Evolutionary conservation across 2,888 invertebrate genomes (phyloP), one percentile per base, ranked within the genome.

Genomic region (Oconnorella tubifera): DNA sequence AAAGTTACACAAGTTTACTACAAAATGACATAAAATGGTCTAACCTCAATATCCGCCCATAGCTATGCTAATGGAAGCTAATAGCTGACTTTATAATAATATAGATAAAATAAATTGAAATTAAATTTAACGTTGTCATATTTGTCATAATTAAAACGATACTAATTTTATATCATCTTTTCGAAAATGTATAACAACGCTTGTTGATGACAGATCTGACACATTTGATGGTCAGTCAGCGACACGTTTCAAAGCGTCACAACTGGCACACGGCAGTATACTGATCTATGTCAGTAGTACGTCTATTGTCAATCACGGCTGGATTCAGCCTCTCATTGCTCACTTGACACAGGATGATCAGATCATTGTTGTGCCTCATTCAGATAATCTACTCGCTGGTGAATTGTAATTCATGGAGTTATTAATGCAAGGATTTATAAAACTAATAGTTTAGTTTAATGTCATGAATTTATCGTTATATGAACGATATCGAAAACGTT

Each of bases 261-360:
- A 66, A 31, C 23, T 72, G 14, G 69, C 73, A 6, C 59, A 55
- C 19, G 69, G 70, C 10, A 49, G 48, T 27, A 60, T 70, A 33
- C 56, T 73, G 23, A 62, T 73, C 31, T 73, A 69, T 53, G 56
- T 71, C 33, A 56, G 51, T 40, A 65, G 65, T 53, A 55, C 66
- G 10, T 66, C 66, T 2, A 63, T 70, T 14, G 70, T 71, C n/a
- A 73, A 69, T 64, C 56, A 51, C 23, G 73, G 72, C 25, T 73
- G 73, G 73, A 33, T 72, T n/a, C 63, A 71, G 33, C 73, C 73
- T 1, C 68, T 73, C 29, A 40, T 73, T 1, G 66, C 66, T 2
- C 57, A 58, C 25, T 58, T 73, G 23, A 57, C 62, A 27, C 27
- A 58, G 25, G 63, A 70, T n/a, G 53, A 57, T 10, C 59, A 53